Base-by-base conservation (phyloP, 2,888 invertebrate genomes). In the Chrysotoxum bicinctum region DNA sequence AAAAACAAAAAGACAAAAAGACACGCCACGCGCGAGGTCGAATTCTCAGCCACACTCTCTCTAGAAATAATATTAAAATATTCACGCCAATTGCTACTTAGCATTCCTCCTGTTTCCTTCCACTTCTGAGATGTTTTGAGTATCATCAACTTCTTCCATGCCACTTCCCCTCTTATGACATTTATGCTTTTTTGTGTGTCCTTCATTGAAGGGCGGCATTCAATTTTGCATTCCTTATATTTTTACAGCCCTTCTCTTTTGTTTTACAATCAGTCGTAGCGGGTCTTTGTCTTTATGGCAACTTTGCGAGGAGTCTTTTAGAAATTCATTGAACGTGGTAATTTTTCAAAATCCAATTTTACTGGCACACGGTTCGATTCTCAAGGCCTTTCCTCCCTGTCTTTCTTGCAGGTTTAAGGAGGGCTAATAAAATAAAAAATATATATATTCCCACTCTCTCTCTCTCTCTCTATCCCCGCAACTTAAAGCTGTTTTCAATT, bases 401-500 rank as follows among this genome's bases (percentile, higher is more conserved):
- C 14, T 12, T 12, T 19, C 5, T 48, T 23, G n/a, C n/a, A n/a
- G 8, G 40, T 50, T 50, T 50, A 23, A 32, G 30, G 21, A 50
- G 30, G 60, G 77, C 83, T 74, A 83, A 83, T 79, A 83, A 79
- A 74, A 79, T 50, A 19, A 50, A 50, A 19, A 32, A 66, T 30
- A 62, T 7, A 60, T n/a, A 16, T 43, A 48, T 58, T 70, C 32
- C 40, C 14, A 54, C n/a, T 35, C 56, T 43, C 48, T 23, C 23
- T 23, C 14, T n/a, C 14, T 1, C 19, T 4, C 9, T 45, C 58
- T 8, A 35, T 60, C 43, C 3, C 35, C 50, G 37, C 78, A 74
- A 56, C 74, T 74, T 73, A 79, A 79, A 83, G 83, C 90, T 89
- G 89, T 90, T 90, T 90, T 90, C 90, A 89, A 91, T 91, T 91